These are phyloP conservation scores for Steinernema carpocapsae DNA, from an alignment of 2,888 invertebrate genomes.

Conservation along the genomic window DNA sequence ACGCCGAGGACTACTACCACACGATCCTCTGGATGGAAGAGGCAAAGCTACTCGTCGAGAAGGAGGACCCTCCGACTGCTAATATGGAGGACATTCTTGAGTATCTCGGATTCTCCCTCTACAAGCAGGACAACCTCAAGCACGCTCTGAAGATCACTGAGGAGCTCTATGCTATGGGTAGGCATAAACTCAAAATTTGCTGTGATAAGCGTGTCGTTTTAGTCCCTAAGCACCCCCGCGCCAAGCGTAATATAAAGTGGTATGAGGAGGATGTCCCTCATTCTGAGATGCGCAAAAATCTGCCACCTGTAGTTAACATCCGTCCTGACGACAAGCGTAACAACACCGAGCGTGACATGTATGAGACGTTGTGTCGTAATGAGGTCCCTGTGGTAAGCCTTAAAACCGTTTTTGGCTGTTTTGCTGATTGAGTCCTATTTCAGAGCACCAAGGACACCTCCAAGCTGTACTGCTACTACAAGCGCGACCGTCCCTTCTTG, in stretches of 20 bases:
- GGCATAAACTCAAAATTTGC: constrained; percentile 41
- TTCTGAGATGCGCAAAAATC: constrained; percentile 73
- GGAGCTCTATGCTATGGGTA: constrained; percentile 79
- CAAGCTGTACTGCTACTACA: constrained; percentile 68
- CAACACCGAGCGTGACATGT: constrained; percentile 71
- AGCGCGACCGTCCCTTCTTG: constrained; percentile 67
- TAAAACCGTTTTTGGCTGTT: too few species aligned
- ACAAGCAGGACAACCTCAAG: constrained; percentile 82
- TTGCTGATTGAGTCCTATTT: too few species aligned
- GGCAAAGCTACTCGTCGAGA: constrained; percentile 76
- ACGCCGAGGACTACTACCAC: constrained; percentile 88
- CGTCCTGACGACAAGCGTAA: constrained; percentile 62
- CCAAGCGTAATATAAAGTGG: constrained; percentile 86
- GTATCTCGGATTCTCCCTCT: constrained; percentile 91
- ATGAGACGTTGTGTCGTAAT: constrained; percentile 74
- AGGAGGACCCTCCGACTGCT: constrained; percentile 53
- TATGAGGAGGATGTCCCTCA: constrained; percentile 77
- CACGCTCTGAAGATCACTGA: constrained; percentile 87
- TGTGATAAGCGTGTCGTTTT: too few species aligned
- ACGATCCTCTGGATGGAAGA: constrained; percentile 94
- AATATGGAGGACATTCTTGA: constrained; percentile 77
- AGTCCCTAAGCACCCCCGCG: constrained; percentile 79
- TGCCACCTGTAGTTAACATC: constrained; percentile 63
- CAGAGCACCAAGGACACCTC: constrained; percentile 58
- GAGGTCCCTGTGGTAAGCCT: constrained; percentile 70